These are phyloP conservation scores for Hoplostethus mediterraneus DNA, from an alignment of 2,797 vertebrate species.

Conservation along the genomic window DNA sequence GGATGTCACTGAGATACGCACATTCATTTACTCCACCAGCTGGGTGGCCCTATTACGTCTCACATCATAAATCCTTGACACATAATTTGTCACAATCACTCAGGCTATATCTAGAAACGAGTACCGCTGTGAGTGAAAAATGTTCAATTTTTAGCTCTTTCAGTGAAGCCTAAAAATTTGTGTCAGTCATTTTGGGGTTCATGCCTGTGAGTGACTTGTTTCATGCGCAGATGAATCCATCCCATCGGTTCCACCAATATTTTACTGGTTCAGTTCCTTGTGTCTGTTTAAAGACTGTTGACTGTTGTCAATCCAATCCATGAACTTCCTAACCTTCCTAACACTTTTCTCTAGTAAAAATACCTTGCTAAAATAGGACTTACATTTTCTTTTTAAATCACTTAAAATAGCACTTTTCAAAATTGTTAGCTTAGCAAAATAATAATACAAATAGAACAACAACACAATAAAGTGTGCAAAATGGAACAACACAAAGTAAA, in stretches of 20 bases:
- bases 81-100: conserved; percentile 81
- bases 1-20: conserved; percentile 78
- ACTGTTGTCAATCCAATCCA: neutral
- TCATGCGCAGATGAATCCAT: conserved; percentile 26
- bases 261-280: neutral
- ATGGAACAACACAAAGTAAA: too few relatives aligned
- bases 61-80: conserved; percentile 82
- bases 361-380: too few relatives aligned
- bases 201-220: conserved; percentile 34
- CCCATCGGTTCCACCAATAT: neutral
- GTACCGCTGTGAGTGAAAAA: conserved; percentile 52
- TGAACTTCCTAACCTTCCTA: neutral
- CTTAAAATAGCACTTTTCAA: too few relatives aligned
- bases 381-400: too few relatives aligned
- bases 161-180: conserved; percentile 49
- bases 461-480: too few relatives aligned
- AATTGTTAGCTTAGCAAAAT: too few relatives aligned
- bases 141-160: conserved; percentile 56
- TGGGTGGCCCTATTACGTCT: conserved; percentile 82
- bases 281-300: conserved; percentile 11
- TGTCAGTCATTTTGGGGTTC: conserved; percentile 52
- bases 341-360: too few relatives aligned
- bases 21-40: conserved; percentile 81
- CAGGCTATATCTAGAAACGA: conserved; percentile 65
- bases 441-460: too few relatives aligned